Evolutionary conservation across 1,140 invertebrate species (phyloP).

Genomic region (Leptinotarsa texana): DNA sequence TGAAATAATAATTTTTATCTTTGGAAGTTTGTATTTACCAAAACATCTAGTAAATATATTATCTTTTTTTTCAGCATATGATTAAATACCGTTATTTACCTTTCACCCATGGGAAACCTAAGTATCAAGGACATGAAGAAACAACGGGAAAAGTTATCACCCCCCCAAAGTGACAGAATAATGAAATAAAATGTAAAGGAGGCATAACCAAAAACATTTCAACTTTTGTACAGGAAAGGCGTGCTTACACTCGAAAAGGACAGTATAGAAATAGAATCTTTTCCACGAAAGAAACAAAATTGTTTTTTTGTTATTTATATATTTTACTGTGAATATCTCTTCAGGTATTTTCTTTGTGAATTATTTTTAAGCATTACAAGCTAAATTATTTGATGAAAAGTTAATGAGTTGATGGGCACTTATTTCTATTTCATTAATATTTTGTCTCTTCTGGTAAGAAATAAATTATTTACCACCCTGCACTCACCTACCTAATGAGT

Average conservation of each 20-base stretch:
- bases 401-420: background rate
- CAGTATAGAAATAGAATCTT: background rate
- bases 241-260: background rate
- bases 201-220: slow-evolving; percentile 11
- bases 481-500: background rate
- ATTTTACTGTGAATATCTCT: background rate
- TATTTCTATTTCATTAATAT: background rate
- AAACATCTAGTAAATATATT: slow-evolving; percentile 10
- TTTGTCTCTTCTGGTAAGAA: background rate
- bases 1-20: no score
- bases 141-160: slow-evolving; percentile 61
- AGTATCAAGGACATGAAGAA: slow-evolving; percentile 75
- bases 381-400: no score
- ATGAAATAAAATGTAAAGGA: background rate
- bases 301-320: background rate
- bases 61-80: slow-evolving; percentile 89
- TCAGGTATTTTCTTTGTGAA: background rate
- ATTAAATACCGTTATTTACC: slow-evolving; percentile 98
- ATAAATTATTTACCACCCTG: background rate
- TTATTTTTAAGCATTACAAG: background rate
- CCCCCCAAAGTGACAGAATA: slow-evolving; percentile 40
- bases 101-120: slow-evolving; percentile 96
- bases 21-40: no score
- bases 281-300: background rate
- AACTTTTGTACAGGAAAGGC: slow-evolving; percentile 12